phyloP scores from a whole-genome alignment of 2,113 vertebrate species.

The Patagioenas fasciata region DNA sequence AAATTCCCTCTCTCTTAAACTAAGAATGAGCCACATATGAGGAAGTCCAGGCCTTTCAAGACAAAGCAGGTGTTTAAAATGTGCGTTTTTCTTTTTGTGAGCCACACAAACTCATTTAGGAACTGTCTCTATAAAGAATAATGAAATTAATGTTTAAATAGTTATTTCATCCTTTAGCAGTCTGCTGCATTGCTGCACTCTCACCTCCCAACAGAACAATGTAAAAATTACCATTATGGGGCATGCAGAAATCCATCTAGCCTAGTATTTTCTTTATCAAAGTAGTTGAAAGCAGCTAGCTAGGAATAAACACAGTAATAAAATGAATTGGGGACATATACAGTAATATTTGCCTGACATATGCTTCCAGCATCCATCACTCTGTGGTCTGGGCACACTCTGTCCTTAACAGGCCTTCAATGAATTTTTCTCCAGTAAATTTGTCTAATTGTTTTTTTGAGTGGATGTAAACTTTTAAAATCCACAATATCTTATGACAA shows the following conservation, averaged over 20 bases:
- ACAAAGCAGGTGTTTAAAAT: not conserved
- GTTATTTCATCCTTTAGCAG: not conserved
- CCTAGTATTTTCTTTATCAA: not conserved
- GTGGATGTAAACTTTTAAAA: not conserved
- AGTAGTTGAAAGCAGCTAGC: not conserved
- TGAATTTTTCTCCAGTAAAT: not conserved
- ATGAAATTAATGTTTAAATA: not conserved
- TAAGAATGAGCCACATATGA: not conserved
- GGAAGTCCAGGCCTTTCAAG: not conserved
- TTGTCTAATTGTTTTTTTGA: not conserved
- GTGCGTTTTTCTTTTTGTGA: not conserved
- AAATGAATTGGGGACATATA: not conserved
- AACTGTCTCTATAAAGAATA: not conserved
- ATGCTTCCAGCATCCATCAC: not conserved
- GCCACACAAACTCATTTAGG: not conserved
- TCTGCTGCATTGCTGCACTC: not conserved
- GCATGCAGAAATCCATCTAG: not conserved
- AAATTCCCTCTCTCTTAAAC: not conserved
- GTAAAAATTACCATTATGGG: not conserved
- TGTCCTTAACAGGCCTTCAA: not conserved
- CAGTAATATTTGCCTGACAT: not conserved
- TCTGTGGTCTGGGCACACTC: not conserved
- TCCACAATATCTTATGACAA: not conserved
- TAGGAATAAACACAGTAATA: not conserved
- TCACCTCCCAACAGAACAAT: not conserved